Base-by-base conservation (phyloP, 2,888 invertebrate species). In the Phyllotreta striolata region DNA sequence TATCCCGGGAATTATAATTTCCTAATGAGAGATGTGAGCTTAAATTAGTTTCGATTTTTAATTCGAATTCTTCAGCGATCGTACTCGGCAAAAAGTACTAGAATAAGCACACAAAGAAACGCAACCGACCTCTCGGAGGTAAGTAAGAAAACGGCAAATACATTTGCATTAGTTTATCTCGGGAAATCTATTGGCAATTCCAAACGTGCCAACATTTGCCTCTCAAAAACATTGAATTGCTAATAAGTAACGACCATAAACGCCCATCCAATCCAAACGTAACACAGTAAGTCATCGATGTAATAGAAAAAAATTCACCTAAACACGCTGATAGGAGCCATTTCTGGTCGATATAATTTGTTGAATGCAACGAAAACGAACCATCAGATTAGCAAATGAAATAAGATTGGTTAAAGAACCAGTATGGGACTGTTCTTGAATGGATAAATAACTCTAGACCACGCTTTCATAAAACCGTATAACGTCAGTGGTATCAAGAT, bases 401-500 rank as follows among this genome's bases (percentile, higher is more conserved):
- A 24, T 24, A 24, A 24, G 24, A 24, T 24, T 24, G 4, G 24
- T 24, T 24, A 24, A n/a, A n/a, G n/a, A n/a, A 24, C 24, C 24
- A 24, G 24, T 24, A 24, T 24, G 24, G 24, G 24, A 24, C 24
- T 24, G 2, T 24, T 24, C 24, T 24, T 24, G 24, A 24, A 24
- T 24, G 24, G 24, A 24, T 24, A 24, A 24, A 24, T 24, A 24
- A 24, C 24, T 24, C 24, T n/a, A 58, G 34, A 39, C 10, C 9
- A 24, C 41, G 39, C 34, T 58, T 58, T 58, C 24, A 58, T 58
- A 58, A 61, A 64, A 61, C 24, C 61, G 59, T 51, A 54, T 47
- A 54, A 41, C 61, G 37, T 57, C 52, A 62, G 61, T 57, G 43
- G 62, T 69, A 72, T 69, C 70, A 70, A 70, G 72, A 70, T 70